Evolutionary conservation across 2,113 vertebrate species (phyloP).

Genomic region (Actenoides lindsayi): DNA sequence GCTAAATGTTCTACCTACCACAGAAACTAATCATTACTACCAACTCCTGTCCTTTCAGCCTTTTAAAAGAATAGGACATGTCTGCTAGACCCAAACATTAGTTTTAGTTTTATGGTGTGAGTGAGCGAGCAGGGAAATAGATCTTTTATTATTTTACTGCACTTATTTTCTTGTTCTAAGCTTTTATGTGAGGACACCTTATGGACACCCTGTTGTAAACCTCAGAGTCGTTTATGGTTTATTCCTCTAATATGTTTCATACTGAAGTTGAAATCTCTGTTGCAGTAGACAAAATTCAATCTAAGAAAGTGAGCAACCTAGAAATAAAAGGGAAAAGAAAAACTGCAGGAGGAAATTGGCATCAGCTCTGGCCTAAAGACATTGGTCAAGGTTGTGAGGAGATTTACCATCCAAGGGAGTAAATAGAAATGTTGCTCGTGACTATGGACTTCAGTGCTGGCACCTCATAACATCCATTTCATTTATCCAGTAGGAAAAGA

Average conservation of each 20-base stretch:
- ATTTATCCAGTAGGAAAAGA: neutral
- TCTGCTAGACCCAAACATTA: neutral
- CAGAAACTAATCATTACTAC: neutral
- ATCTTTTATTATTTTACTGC: constrained; percentile 35
- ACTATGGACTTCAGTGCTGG: neutral
- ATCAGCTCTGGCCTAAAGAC: neutral
- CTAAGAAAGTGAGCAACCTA: neutral
- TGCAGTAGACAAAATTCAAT: constrained; percentile 6
- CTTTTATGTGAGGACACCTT: neutral
- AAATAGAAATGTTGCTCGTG: neutral
- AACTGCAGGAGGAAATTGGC: neutral
- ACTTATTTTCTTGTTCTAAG: constrained; percentile 4
- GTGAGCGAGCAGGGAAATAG: neutral
- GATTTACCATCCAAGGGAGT: neutral
- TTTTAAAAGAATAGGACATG: neutral
- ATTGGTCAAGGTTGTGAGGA: neutral
- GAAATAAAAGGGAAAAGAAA: constrained; percentile 9
- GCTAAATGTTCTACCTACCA: neutral
- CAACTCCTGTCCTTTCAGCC: neutral
- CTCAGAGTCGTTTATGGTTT: neutral
- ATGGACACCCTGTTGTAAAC: neutral
- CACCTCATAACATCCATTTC: neutral
- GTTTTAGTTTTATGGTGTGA: neutral
- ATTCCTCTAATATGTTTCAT: constrained; percentile 20
- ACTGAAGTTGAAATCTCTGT: constrained; percentile 29